phyloP scores from a whole-genome alignment of 2,113 vertebrate genomes.

The Corapipo altera region DNA sequence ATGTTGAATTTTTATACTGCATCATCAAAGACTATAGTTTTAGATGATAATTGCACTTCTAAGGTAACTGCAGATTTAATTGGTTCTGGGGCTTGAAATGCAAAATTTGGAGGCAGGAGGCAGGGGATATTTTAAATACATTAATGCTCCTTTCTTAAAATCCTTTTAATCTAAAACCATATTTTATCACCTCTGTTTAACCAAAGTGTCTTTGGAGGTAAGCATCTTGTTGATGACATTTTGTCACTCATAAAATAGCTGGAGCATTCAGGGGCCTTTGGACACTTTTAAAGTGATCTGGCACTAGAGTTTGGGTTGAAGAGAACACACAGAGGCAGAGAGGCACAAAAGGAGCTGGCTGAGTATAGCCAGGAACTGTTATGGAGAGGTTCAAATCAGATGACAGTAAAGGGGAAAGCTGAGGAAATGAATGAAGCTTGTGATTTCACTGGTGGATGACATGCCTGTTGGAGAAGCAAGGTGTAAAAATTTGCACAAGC shows the following conservation, averaged over 20 bases:
- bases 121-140: background rate
- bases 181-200: background rate
- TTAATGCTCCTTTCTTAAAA: background rate
- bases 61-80: background rate
- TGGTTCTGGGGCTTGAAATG: background rate
- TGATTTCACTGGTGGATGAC: background rate
- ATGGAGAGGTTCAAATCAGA: background rate
- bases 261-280: background rate
- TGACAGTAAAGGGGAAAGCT: background rate
- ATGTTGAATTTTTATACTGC: background rate
- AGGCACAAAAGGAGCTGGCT: background rate
- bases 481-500: background rate
- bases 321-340: background rate
- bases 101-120: background rate
- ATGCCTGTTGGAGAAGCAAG: background rate
- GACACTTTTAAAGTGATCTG: background rate
- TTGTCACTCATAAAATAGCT: background rate
- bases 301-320: background rate
- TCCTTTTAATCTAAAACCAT: background rate
- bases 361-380: background rate
- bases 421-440: background rate
- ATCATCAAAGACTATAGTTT: background rate
- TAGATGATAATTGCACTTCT: background rate
- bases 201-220: background rate
- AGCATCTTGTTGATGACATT: background rate